Evolutionary conservation across 2,113 vertebrate species (phyloP).

Genomic region (Oreochromis tanganicae): DNA sequence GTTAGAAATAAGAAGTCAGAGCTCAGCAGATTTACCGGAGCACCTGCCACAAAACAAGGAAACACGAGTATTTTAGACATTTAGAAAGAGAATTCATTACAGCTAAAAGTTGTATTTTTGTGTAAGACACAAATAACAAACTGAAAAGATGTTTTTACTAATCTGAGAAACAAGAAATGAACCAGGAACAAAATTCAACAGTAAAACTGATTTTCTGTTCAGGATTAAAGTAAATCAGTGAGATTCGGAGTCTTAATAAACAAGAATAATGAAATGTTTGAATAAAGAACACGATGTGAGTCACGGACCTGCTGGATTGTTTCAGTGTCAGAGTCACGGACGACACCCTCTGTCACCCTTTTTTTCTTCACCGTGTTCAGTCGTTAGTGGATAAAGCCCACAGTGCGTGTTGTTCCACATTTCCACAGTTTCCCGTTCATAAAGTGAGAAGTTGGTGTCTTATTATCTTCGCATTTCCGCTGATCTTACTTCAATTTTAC

Average conservation of each 20-base stretch:
- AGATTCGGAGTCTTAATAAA: not conserved
- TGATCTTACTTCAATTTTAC: not conserved
- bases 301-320: too few relatives aligned
- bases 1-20: not conserved
- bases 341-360: not conserved
- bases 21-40: too few relatives aligned
- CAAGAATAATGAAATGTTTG: accelerated
- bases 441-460: not conserved
- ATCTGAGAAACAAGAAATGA: not conserved
- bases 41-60: not conserved
- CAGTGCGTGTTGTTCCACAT: not conserved
- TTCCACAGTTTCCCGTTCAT: not conserved
- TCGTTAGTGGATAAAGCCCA: not conserved
- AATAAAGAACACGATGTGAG: not conserved
- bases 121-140: not conserved
- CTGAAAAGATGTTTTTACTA: not conserved
- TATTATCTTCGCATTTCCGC: not conserved
- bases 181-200: not conserved
- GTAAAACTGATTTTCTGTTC: not conserved
- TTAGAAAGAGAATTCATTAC: accelerated
- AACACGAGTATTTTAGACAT: not conserved
- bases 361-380: not conserved
- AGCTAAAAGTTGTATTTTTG: not conserved
- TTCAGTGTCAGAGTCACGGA: not conserved
- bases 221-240: not conserved